Percentiles rank a stretch among this genome's conserved stretches.
Evolutionary conservation across 2,888 invertebrate species (phyloP).

Genomic region (Deilephila porcellus): DNA sequence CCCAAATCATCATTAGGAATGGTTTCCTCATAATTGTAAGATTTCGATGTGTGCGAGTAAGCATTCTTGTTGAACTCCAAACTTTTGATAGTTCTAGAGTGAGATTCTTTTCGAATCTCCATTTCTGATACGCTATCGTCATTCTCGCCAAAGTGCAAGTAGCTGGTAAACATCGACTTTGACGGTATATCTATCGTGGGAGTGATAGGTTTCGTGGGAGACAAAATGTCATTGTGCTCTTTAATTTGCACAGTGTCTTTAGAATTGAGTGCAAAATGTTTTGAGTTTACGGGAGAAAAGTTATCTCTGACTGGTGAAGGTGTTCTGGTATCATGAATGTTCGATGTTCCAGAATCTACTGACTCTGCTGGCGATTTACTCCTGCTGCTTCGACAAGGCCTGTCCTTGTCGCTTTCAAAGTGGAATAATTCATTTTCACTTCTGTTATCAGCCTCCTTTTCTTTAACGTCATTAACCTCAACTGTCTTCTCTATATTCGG

Average conservation of each 20-base stretch:
- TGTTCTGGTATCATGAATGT: conserved; percentile 65
- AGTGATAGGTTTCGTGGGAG: conserved; percentile 75
- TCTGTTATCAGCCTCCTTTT: conserved; percentile 87
- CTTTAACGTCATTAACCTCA: conserved; percentile 73
- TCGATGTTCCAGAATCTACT: conserved; percentile 68
- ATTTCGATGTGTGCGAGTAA: conserved; percentile 43
- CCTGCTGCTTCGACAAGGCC: conserved; percentile 69
- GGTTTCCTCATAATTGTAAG: conserved; percentile 55
- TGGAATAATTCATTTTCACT: conserved; percentile 89
- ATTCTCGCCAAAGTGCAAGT: conserved; percentile 74
- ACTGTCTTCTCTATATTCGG: conserved; percentile 70
- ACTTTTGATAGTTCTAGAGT: conserved; percentile 54
- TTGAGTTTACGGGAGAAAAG: conserved; percentile 61
- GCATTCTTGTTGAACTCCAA: conserved; percentile 54
- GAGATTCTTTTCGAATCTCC: conserved; percentile 50
- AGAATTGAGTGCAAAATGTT: conserved; percentile 52
- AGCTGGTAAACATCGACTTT: conserved; percentile 78
- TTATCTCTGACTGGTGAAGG: conserved; percentile 77
- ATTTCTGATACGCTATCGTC: conserved; percentile 59
- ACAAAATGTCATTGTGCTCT: conserved; percentile 52
- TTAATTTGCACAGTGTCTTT: conserved; percentile 45
- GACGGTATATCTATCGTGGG: conserved; percentile 90
- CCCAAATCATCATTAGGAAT: conserved; percentile 52
- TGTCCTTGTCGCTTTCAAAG: conserved; percentile 77
- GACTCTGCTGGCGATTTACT: conserved; percentile 79